Percentiles rank a stretch among this genome's conserved stretches.
Conservation (phyloP, 2,797 vertebrate species). For the Sphenodon punctatus region DNA sequence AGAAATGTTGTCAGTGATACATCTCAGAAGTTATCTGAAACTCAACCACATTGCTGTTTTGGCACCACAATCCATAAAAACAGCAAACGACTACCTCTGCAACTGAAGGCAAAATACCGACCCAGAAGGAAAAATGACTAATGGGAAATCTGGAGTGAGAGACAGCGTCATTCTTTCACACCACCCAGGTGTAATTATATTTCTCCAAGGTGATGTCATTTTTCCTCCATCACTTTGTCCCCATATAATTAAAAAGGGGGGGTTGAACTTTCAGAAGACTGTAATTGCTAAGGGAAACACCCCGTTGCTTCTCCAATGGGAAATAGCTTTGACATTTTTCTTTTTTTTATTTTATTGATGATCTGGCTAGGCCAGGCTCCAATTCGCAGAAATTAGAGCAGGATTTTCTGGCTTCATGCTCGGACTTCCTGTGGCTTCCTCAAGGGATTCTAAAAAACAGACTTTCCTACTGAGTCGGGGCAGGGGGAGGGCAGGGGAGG, state of each 20-base stretch:
- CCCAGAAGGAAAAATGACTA: slow-evolving; percentile 69
- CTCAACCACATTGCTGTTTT: slow-evolving; percentile 55
- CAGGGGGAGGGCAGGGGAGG: background rate
- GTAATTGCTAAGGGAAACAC: slow-evolving; percentile 69
- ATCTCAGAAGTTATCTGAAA: slow-evolving; percentile 51
- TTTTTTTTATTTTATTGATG: slow-evolving; percentile 66
- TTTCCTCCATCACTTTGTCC: slow-evolving; percentile 63
- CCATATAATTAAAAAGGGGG: slow-evolving; percentile 68
- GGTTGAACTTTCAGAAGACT: slow-evolving; percentile 67
- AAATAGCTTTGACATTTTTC: slow-evolving; percentile 60
- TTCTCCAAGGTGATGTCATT: slow-evolving; percentile 68
- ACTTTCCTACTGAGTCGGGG: slow-evolving; percentile 32
- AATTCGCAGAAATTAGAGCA: slow-evolving; percentile 57
- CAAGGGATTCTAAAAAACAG: slow-evolving; percentile 58
- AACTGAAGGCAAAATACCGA: slow-evolving; percentile 61
- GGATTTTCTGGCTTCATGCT: slow-evolving; percentile 53
- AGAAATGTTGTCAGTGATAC: slow-evolving; percentile 49
- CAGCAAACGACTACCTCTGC: slow-evolving; percentile 57
- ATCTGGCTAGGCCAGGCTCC: slow-evolving; percentile 62
- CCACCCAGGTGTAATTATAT: slow-evolving; percentile 66
- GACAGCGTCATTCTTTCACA: slow-evolving; percentile 62
- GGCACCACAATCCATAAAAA: slow-evolving; percentile 44
- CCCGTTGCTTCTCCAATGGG: slow-evolving; percentile 62
- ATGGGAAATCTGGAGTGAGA: slow-evolving; percentile 59
- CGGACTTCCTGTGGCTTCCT: slow-evolving; percentile 57